These are phyloP conservation scores for Sipha flava DNA, from an alignment of 1,140 invertebrate species.

Conservation along the genomic window DNA sequence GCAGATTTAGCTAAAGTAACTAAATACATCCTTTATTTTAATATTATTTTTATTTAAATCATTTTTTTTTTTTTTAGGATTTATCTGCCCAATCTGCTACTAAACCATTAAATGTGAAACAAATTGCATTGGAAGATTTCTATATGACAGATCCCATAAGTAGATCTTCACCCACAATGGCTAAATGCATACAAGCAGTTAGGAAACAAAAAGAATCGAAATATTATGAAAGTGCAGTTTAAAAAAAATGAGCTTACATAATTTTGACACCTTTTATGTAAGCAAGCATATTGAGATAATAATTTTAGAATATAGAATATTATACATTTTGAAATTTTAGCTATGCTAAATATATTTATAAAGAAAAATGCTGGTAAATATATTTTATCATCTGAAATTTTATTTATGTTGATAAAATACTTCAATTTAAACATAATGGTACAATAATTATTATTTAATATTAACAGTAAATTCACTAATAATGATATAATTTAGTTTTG, in stretches of 20 bases:
- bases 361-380: neutral
- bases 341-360: neutral
- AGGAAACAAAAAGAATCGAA: slow-evolving; percentile 61
- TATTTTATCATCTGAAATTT: neutral
- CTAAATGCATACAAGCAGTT: slow-evolving; percentile 90
- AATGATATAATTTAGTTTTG: slow-evolving; percentile 11
- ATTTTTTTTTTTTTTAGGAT: slow-evolving; percentile 47
- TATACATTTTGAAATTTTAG: neutral
- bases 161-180: slow-evolving; percentile 96
- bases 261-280: neutral
- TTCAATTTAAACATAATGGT: neutral
- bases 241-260: neutral
- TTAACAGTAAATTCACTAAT: slow-evolving; percentile 12
- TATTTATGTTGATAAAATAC: neutral
- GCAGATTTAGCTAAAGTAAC: slow-evolving; percentile 56
- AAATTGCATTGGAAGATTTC: slow-evolving; percentile 82
- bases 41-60: neutral
- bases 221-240: slow-evolving; percentile 42
- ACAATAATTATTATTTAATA: slow-evolving; percentile 1
- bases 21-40: neutral
- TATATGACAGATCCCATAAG: slow-evolving; percentile 97
- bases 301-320: slow-evolving; percentile 15
- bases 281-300: slow-evolving; percentile 5
- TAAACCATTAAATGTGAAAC: slow-evolving; percentile 63
- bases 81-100: slow-evolving; percentile 49